Conservation (phyloP, 35 echinoderm and acorn worm genomes). For the Ptychodera flava region DNA sequence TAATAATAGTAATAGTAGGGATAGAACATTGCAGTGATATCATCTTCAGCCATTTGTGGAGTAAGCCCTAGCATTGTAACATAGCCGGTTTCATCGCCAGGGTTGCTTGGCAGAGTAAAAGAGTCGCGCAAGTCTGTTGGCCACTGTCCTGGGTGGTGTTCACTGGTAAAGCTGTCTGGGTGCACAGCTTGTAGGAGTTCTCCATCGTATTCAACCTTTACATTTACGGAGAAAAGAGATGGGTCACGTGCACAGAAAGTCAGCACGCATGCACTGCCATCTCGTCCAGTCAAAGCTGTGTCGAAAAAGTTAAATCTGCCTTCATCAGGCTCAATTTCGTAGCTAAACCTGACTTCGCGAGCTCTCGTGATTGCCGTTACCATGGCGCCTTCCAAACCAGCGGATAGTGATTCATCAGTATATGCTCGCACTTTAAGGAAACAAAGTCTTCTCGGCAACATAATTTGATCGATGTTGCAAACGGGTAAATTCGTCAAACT, state of each 20-base stretch:
- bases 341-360: not conserved
- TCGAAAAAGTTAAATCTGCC: not conserved
- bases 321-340: not conserved
- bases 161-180: not conserved
- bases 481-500: not conserved
- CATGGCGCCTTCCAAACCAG: not conserved
- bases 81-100: not conserved
- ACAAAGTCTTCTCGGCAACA: not conserved
- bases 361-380: not conserved
- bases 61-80: not conserved
- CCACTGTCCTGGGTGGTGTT: not conserved
- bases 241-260: not conserved
- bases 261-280: not conserved
- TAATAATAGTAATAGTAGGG: no score
- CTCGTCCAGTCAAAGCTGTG: not conserved
- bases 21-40: no score
- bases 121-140: not conserved
- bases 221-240: not conserved
- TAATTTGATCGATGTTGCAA: not conserved
- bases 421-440: not conserved
- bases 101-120: not conserved
- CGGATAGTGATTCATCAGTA: not conserved
- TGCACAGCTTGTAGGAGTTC: not conserved
- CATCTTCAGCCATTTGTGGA: not conserved
- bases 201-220: not conserved